Conservation (phyloP, 2,797 vertebrate genomes). For the Microhierax caerulescens region DNA sequence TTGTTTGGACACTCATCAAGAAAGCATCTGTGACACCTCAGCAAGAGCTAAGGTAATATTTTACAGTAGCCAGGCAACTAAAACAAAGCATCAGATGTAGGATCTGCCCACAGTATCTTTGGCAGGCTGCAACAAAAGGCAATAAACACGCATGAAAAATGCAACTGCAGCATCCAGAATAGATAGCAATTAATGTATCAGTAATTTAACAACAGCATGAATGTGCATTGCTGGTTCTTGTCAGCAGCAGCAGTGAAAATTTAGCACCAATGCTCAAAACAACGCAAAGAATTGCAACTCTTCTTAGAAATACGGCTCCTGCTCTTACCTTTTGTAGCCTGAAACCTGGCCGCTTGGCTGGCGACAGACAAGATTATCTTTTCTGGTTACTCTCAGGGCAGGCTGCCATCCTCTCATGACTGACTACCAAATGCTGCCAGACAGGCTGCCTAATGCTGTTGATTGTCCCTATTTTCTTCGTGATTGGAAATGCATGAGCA, state of each 20-base stretch:
- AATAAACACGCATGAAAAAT: constrained; percentile 38
- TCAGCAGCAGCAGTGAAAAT: neutral
- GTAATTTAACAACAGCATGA: neutral
- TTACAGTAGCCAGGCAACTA: constrained; percentile 65
- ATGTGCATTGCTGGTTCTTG: neutral
- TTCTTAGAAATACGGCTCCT: neutral
- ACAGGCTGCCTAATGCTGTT: neutral
- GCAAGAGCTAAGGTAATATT: constrained; percentile 45
- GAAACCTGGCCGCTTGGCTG: neutral
- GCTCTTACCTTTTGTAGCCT: constrained; percentile 28
- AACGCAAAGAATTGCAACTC: neutral
- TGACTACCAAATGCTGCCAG: neutral
- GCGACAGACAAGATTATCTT: neutral
- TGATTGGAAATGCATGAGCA: neutral
- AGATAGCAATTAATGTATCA: constrained; percentile 33
- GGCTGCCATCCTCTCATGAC: neutral
- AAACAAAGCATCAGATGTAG: constrained; percentile 45
- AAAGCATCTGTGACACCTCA: constrained; percentile 56
- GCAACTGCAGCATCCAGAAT: constrained; percentile 1
- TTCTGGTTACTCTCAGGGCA: neutral
- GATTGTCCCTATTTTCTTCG: neutral
- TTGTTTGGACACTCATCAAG: constrained; percentile 40
- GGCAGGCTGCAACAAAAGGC: constrained; percentile 33
- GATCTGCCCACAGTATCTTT: constrained; percentile 10
- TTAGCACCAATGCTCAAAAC: constrained; percentile 13